Evolutionary conservation across 2,888 invertebrate species (phyloP).

Genomic region (Dynastes tityus): DNA sequence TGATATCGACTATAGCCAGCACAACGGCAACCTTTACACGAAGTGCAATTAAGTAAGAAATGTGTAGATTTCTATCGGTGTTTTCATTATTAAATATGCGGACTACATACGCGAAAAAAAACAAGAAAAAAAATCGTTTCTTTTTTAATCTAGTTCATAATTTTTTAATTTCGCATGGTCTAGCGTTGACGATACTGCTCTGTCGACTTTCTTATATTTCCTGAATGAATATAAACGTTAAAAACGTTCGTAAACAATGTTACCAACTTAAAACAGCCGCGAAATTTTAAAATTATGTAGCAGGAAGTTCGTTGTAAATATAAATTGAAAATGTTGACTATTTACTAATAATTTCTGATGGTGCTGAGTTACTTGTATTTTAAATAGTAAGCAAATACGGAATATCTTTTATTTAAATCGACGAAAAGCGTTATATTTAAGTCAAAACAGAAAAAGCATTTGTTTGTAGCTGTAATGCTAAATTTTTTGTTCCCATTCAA

Average conservation of each 20-base stretch:
- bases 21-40: slow-evolving; percentile 57
- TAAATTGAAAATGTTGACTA: slow-evolving; percentile 2
- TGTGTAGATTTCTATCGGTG: too few relatives aligned
- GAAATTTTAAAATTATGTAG: background rate
- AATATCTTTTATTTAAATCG: background rate
- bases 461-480: too few relatives aligned
- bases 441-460: too few relatives aligned
- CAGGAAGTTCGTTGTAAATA: background rate
- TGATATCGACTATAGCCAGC: slow-evolving; percentile 56
- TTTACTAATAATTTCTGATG: slow-evolving; percentile 8
- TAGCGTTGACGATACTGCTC: too few relatives aligned
- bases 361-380: slow-evolving; percentile 6
- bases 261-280: too few relatives aligned
- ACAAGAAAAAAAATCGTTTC: background rate
- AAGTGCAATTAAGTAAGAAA: slow-evolving; percentile 35
- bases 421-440: too few relatives aligned
- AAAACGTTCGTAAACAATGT: too few relatives aligned
- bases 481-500: too few relatives aligned
- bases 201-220: too few relatives aligned
- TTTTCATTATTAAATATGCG: background rate
- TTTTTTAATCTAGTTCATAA: too few relatives aligned
- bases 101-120: background rate
- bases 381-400: background rate
- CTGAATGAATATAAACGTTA: too few relatives aligned
- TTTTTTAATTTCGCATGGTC: too few relatives aligned